Base-by-base conservation (phyloP, 1,140 invertebrate genomes). In the Drosophila nebulosa region DNA sequence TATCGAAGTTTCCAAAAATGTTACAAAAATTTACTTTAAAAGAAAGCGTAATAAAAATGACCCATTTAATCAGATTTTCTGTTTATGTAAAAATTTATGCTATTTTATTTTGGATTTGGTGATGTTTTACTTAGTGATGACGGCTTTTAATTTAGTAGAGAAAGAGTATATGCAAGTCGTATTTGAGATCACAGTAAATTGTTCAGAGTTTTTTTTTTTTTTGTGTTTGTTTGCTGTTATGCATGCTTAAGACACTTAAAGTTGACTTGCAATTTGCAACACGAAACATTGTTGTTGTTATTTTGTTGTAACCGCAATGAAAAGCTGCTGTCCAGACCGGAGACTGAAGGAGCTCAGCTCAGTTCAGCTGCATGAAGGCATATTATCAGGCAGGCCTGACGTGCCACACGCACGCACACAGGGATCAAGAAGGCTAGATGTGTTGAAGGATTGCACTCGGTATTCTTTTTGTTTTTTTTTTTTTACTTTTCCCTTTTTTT, bases 371-470 rank as follows among this genome's bases (percentile, higher is more conserved):
- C 72, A 79, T 85, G 80, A 79, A 69, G 80, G 77, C 80, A 73
- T 85, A 84, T 85, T 84, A 84, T 84, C 80, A 77, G 77, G 65
- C 76, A 67, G 53, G 65, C 65, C 77, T 80, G 77, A 77, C 69
- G 77, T 77, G 85, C 36, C 76, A 72, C 71, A 76, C 63, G 69
- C 58, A 27, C 61, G 64, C 74, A 69, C 74, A 75, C 61, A 58
- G 18, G 35, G 51, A 24, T 46, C 12, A 39, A 18, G 14, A 46
- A 46, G 39, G 16, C 4, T 16, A 46, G 39, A 46, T 46, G 7
- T 46, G 39, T 2, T 46, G 46, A 50, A 58, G 50, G 51, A 35
- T 58, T 78, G 69, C 70, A 69, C 65, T 78, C 16, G 39, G 16
- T 9, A 21, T 46, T 46, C 7, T 42, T 18, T 42, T 2, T 6